Evolutionary conservation across 2,888 invertebrate genomes (phyloP).

Genomic region (Serripes groenlandicus): DNA sequence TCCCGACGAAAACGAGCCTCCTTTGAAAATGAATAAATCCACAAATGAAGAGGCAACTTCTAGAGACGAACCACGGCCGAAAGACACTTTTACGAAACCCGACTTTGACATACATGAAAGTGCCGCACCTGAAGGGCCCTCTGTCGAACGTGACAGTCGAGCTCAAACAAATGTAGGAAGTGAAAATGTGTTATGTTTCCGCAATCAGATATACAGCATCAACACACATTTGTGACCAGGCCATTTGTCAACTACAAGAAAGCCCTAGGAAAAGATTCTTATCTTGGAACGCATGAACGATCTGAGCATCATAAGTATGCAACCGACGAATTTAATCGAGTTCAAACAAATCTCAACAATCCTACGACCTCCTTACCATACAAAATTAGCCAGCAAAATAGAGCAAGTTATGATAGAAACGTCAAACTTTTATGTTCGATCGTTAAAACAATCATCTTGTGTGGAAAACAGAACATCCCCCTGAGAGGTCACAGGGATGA

Average conservation of each 20-base stretch:
- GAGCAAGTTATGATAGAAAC: neutral
- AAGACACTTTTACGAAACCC: too few relatives aligned
- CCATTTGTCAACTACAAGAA: neutral
- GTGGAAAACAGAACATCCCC: constrained; percentile 20
- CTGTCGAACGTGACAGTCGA: too few relatives aligned
- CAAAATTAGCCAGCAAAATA: constrained; percentile 1
- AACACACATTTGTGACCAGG: neutral
- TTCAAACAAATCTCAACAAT: neutral
- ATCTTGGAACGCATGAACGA: neutral
- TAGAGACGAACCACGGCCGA: too few relatives aligned
- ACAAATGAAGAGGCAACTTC: too few relatives aligned
- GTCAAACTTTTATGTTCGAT: neutral
- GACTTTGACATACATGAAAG: too few relatives aligned
- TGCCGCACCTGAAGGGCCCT: too few relatives aligned
- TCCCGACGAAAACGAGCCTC: too few relatives aligned
- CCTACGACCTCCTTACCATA: neutral
- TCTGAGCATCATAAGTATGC: neutral
- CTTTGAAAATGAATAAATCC: too few relatives aligned
- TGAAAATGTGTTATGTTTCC: neutral
- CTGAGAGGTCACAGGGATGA: constrained; percentile 19
- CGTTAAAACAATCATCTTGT: constrained; percentile 8
- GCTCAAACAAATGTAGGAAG: too few relatives aligned
- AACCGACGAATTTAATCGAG: neutral
- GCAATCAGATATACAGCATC: neutral
- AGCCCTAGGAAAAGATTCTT: neutral